Conservation (phyloP, 2,797 vertebrate species). For the Cossypha niveicapilla region DNA sequence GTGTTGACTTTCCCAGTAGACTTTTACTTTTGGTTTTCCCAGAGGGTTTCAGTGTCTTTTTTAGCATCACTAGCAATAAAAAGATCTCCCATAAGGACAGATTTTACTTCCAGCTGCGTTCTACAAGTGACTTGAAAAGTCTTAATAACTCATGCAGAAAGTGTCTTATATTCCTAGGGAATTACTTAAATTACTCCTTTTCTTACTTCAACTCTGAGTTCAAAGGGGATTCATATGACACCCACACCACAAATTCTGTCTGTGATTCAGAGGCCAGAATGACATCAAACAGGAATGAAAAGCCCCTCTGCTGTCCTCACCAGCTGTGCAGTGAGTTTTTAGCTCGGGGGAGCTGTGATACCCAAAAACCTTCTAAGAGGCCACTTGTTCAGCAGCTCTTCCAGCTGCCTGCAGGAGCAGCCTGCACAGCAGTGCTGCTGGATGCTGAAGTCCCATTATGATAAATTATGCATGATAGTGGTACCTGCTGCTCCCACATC, state of each 20-base stretch:
- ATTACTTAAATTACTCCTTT: conserved; percentile 20
- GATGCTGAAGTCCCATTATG: neutral
- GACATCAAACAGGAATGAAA: neutral
- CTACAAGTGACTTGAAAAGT: conserved; percentile 24
- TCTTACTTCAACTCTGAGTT: neutral
- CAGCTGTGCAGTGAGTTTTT: neutral
- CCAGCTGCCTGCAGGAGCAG: neutral
- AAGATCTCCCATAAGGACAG: conserved; percentile 4
- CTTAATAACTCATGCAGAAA: conserved; percentile 32
- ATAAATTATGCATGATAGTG: neutral
- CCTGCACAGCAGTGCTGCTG: neutral
- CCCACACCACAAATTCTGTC: neutral
- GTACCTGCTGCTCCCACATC: neutral
- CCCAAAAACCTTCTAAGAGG: neutral
- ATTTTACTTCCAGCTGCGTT: conserved; percentile 24
- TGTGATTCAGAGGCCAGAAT: conserved; percentile 15
- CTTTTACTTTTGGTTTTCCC: neutral
- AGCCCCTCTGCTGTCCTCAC: neutral
- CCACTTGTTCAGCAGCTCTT: neutral
- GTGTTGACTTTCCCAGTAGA: neutral
- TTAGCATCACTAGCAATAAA: neutral
- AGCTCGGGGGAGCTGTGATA: neutral
- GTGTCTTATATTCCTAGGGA: conserved; percentile 13
- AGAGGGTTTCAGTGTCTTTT: conserved; percentile 3
- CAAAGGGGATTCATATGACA: neutral